Evolutionary conservation across 1,140 invertebrate species (phyloP), one percentile per base, ranked within the genome.

Genomic region (Ceratina calcarata): DNA sequence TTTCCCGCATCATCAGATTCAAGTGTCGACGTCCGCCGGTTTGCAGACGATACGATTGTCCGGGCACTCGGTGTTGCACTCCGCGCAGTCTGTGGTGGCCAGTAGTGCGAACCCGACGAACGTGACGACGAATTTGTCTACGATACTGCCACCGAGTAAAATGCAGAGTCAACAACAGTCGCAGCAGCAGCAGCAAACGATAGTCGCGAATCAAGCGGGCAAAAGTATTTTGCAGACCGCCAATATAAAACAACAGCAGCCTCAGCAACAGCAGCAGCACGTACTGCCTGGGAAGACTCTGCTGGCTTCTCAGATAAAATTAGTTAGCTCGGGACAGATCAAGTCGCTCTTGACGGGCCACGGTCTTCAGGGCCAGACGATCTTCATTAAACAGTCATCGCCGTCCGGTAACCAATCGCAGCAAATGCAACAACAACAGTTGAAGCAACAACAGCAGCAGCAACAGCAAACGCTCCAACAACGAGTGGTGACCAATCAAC

Each of bases 11-110:
- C 92, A 93, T 66, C 92, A 93, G 74, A 93, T 93, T 76, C 92
- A 93, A 76, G 82, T 83, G 84, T 94, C 93, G 18, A 94, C 93
- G 4, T 93, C 92, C 0, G 93, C 92, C 13, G 94, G 93, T 20
- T 78, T 94, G 16, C 94, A 94, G 78, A 94, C 94, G 0, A 94
- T 94, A 60, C 89, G 93, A 64, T 81, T 94, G n/a, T 93, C 93
- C 4, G 93, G 93, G 18, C 93, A 93, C 66, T 93, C 93, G 2
- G 92, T 93, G 0, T 74, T 93, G 2, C 93, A 93, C 37, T 92
- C 93, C 8, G 89, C 90, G 3, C 78, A 86, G 8, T 86, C 88
- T 0, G 82, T 90, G 2, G 83, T 87, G 7, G 84, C 87, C 7
- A 87, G 81, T 8, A 75, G 83, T 7, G 70, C 58, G 37, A 45